phyloP scores from a whole-genome alignment of 2,113 vertebrate genomes.

The Microcebus griseorufus region DNA sequence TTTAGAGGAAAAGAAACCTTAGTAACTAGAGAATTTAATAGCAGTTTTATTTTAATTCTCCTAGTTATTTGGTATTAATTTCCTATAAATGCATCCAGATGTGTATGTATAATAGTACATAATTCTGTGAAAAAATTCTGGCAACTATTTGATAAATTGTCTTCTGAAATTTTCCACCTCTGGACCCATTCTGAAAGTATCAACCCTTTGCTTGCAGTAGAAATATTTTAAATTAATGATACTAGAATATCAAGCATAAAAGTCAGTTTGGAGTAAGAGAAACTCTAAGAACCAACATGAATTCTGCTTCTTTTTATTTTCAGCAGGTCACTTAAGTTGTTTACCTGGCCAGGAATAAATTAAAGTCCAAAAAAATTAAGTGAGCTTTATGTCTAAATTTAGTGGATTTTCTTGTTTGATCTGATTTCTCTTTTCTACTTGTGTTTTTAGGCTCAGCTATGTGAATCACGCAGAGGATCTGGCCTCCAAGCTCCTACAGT shows the following conservation, averaged over 20 bases:
- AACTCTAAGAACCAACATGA: not conserved
- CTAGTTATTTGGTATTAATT: constrained; percentile 59
- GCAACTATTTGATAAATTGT: constrained; percentile 40
- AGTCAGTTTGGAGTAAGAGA: not conserved
- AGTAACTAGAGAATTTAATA: constrained; percentile 63
- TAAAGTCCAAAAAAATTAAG: constrained; percentile 16
- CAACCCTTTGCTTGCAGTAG: constrained; percentile 10
- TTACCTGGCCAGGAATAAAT: constrained; percentile 40
- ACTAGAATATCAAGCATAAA: not conserved
- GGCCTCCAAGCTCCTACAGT: constrained; percentile 96
- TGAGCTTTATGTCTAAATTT: not conserved
- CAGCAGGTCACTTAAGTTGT: constrained; percentile 5
- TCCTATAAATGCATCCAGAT: constrained; percentile 57
- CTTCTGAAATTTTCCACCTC: constrained; percentile 40
- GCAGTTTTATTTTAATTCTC: constrained; percentile 56
- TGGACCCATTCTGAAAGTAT: constrained; percentile 13
- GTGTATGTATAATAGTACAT: not conserved
- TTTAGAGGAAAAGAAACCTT: constrained; percentile 43
- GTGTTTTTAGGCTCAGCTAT: constrained; percentile 91
- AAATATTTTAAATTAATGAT: constrained; percentile 32
- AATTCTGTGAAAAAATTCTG: constrained; percentile 39
- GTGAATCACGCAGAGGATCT: constrained; percentile 96
- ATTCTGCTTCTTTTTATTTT: constrained; percentile 34
- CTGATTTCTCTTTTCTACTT: constrained; percentile 72
- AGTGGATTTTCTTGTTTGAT: constrained; percentile 15